These are phyloP conservation scores for Sclerodermus sp. DNA, from an alignment of 2,888 invertebrate species.

Conservation along the genomic window DNA sequence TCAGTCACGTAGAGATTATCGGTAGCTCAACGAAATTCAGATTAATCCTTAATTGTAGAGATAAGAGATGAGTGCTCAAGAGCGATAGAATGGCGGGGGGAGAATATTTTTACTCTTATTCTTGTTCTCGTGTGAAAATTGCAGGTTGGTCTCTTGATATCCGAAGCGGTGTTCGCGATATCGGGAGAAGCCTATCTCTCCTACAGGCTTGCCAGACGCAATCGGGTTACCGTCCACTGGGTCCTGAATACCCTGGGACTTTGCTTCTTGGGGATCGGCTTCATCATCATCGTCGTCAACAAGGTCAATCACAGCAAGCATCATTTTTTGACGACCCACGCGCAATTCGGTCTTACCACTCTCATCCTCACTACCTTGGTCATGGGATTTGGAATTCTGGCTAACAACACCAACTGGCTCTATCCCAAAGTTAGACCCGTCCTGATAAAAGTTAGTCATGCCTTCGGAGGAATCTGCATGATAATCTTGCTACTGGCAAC, in stretches of 20 bases:
- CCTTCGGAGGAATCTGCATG: constrained; percentile 40
- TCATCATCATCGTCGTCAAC: constrained; percentile 41
- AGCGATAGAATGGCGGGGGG: too few species aligned
- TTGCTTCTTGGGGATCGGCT: constrained; percentile 34
- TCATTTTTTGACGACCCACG: constrained; percentile 44
- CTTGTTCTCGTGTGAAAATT: too few species aligned
- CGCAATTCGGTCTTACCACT: constrained; percentile 41
- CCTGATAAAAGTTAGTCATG: constrained; percentile 45
- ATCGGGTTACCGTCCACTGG: constrained; percentile 48
- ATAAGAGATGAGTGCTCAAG: too few species aligned
- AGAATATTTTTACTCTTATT: too few species aligned
- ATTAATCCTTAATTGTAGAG: too few species aligned
- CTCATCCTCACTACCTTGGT: constrained; percentile 34
- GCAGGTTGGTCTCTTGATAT: constrained; percentile 43
- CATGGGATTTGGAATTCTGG: constrained; percentile 40
- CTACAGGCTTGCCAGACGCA: constrained; percentile 32
- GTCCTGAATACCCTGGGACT: constrained; percentile 42
- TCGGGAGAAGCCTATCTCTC: constrained; percentile 47
- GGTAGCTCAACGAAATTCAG: too few species aligned
- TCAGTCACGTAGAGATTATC: constrained; percentile 16
- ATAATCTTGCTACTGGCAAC: constrained; percentile 42
- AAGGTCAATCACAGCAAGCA: constrained; percentile 26
- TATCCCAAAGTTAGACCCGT: constrained; percentile 45
- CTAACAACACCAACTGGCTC: constrained; percentile 47
- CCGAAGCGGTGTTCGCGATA: constrained; percentile 46